Conservation (phyloP, 1,140 invertebrate genomes). For the Ceratina australensis region DNA sequence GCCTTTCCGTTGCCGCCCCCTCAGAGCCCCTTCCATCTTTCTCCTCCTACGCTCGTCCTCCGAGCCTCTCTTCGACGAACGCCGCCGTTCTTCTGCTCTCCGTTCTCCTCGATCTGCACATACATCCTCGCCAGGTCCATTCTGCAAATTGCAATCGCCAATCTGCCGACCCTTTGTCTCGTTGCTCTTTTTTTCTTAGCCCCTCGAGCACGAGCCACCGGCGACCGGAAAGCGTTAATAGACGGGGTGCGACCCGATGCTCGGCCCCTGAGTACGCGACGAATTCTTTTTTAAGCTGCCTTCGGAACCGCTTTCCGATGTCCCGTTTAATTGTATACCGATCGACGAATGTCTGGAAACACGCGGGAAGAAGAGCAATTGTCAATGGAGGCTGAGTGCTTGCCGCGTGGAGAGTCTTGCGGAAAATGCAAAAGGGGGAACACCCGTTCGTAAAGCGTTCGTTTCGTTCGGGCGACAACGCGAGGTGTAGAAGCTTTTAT, state of each 20-base stretch:
- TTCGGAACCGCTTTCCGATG: neutral
- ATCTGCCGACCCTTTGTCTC: constrained; percentile 59
- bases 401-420: neutral
- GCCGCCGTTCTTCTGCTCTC: constrained; percentile 17
- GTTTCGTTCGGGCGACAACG: constrained; percentile 44
- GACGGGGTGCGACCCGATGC: constrained; percentile 23
- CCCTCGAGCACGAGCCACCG: constrained; percentile 1
- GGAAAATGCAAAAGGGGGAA: neutral
- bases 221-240: constrained; percentile 37
- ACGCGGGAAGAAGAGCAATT: neutral
- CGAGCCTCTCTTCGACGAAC: neutral
- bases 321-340: neutral
- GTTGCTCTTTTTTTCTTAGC: constrained; percentile 12
- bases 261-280: neutral
- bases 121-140: constrained; percentile 59
- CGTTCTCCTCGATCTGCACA: constrained; percentile 36
- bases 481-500: constrained; percentile 36
- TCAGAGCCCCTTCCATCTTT: constrained; percentile 50
- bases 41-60: constrained; percentile 23
- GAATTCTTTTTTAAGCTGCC: constrained; percentile 15
- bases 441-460: no score
- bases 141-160: constrained; percentile 73
- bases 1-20: constrained; percentile 57
- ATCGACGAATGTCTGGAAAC: neutral
- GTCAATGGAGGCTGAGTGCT: neutral